Evolutionary conservation across 1,140 invertebrate genomes (phyloP).

Genomic region (Harpegnathos saltator): DNA sequence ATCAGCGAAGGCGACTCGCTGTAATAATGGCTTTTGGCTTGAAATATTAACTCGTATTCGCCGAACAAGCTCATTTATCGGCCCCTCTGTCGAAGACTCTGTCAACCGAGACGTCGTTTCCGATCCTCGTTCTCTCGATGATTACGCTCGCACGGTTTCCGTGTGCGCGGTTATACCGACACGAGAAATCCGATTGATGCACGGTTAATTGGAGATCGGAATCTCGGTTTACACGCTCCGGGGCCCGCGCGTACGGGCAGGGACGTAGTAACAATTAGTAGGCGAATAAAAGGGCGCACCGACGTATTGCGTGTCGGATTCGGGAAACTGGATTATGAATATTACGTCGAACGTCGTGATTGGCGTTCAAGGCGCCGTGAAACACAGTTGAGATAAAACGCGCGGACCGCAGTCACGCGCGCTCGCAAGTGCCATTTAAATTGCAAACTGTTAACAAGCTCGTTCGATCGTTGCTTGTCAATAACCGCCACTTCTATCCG

Average conservation of each 20-base stretch:
- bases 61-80: not conserved
- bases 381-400: slow-evolving; percentile 25
- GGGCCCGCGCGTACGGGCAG: too few relatives aligned
- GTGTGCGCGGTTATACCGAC: not conserved
- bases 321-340: not conserved
- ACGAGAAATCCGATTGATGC: slow-evolving; percentile 75
- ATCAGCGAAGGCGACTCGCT: too few relatives aligned
- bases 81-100: not conserved
- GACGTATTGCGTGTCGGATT: not conserved
- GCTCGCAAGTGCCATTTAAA: not conserved
- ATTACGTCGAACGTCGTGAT: not conserved
- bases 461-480: not conserved
- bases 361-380: not conserved
- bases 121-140: slow-evolving; percentile 5
- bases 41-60: not conserved
- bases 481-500: slow-evolving; percentile 1
- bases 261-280: slow-evolving; percentile 31
- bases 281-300: not conserved
- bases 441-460: slow-evolving; percentile 10
- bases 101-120: not conserved
- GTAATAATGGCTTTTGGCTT: too few relatives aligned
- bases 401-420: not conserved
- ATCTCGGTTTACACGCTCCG: slow-evolving; percentile 73
- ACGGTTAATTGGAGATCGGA: slow-evolving; percentile 84
- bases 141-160: not conserved